These are phyloP conservation scores for Thaumatotibia leucotreta DNA, from an alignment of 1,140 invertebrate species.

Conservation along the genomic window DNA sequence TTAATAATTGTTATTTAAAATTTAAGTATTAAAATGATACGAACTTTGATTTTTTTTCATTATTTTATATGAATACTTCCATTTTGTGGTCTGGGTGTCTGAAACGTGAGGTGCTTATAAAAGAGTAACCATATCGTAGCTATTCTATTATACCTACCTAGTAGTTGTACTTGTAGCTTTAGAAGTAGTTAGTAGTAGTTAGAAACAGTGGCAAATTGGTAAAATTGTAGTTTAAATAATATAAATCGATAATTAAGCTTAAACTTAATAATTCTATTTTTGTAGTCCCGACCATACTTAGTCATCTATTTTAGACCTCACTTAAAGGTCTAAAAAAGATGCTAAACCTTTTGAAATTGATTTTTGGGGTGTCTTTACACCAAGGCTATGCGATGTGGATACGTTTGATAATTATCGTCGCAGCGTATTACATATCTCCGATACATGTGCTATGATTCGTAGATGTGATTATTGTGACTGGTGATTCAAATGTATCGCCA, in stretches of 20 bases:
- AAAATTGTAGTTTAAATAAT: neutral
- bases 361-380: too few species aligned
- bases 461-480: too few species aligned
- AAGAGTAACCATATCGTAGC: slow-evolving; percentile 57
- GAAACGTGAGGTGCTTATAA: slow-evolving; percentile 49
- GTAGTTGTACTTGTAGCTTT: neutral
- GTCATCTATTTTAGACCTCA: too few species aligned
- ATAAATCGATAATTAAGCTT: neutral
- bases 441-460: too few species aligned
- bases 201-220: neutral
- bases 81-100: neutral
- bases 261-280: too few species aligned
- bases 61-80: slow-evolving; percentile 13
- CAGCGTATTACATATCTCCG: too few species aligned
- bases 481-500: too few species aligned
- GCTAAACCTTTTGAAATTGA: too few species aligned
- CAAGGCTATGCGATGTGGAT: too few species aligned
- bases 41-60: slow-evolving; percentile 8
- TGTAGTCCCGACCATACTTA: too few species aligned
- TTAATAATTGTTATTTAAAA: neutral
- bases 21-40: slow-evolving; percentile 23
- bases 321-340: too few species aligned
- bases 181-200: neutral
- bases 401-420: too few species aligned
- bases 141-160: slow-evolving; percentile 20